Conservation (phyloP, 2,888 invertebrate genomes). For the Dryomyza anilis region DNA sequence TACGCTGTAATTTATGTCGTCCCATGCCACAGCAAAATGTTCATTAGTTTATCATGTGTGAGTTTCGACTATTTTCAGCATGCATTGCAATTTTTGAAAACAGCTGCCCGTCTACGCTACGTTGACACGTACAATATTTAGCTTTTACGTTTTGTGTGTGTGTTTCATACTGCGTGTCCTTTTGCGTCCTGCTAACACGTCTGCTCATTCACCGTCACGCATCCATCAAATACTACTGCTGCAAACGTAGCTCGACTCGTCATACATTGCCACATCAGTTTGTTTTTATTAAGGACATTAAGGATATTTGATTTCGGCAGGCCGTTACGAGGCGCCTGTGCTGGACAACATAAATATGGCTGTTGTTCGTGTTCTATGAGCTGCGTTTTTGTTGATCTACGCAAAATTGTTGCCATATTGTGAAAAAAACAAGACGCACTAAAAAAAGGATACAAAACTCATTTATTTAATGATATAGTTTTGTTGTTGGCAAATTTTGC, state of each 20-base stretch:
- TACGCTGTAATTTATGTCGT: too few relatives aligned
- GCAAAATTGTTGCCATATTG: neutral
- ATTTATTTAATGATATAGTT: neutral
- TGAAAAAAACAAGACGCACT: neutral
- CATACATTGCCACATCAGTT: neutral
- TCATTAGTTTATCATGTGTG: too few relatives aligned
- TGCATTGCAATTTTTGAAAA: too few relatives aligned
- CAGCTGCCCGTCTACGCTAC: too few relatives aligned
- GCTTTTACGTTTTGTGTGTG: too few relatives aligned
- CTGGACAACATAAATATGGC: neutral
- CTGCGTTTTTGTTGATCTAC: slow-evolving; percentile 3
- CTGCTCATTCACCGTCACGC: neutral
- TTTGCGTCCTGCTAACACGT: neutral
- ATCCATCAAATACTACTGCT: neutral
- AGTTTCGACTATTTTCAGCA: too few relatives aligned
- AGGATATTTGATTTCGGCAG: neutral
- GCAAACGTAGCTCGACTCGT: neutral
- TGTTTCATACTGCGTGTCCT: neutral
- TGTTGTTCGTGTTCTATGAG: neutral
- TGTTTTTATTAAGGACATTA: neutral
- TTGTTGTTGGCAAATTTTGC: neutral
- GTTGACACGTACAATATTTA: too few relatives aligned
- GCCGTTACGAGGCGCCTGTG: neutral
- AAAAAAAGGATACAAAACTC: neutral
- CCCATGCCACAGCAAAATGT: too few relatives aligned